Evolutionary conservation across 2,113 vertebrate species (phyloP).

Genomic region (Callipepla squamata): DNA sequence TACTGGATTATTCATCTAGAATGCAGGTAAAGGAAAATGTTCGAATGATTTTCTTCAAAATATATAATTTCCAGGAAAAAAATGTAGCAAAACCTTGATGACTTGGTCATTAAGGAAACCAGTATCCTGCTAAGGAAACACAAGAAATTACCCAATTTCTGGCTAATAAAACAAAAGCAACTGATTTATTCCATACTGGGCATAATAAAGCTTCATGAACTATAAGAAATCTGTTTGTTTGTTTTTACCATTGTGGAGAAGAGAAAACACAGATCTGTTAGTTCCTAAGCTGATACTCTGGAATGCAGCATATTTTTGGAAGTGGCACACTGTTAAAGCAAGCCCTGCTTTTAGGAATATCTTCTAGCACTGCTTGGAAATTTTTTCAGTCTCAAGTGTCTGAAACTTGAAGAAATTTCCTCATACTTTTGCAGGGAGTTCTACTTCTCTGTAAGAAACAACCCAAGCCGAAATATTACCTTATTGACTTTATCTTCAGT

Average conservation of each 20-base stretch:
- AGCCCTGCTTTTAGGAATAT: not conserved
- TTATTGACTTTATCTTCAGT: not conserved
- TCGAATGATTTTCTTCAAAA: not conserved
- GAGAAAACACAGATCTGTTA: not conserved
- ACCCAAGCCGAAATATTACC: not conserved
- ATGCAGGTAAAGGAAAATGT: not conserved
- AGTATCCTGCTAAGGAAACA: not conserved
- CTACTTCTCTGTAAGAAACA: not conserved
- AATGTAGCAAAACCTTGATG: not conserved
- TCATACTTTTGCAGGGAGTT: not conserved
- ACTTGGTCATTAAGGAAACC: not conserved
- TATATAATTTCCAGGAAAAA: not conserved
- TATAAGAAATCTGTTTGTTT: not conserved
- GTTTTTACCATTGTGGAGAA: not conserved
- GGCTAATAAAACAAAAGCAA: not conserved
- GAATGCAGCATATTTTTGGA: not conserved
- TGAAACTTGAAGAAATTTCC: not conserved
- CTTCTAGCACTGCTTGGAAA: not conserved
- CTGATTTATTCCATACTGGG: not conserved
- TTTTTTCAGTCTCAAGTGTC: not conserved
- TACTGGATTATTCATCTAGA: not conserved
- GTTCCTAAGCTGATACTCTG: not conserved
- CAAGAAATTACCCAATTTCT: not conserved
- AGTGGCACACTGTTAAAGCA: not conserved
- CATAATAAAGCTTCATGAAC: not conserved